These are phyloP conservation scores for Ellobius talpinus DNA, from an alignment of 2,113 vertebrate species.

Conservation along the genomic window DNA sequence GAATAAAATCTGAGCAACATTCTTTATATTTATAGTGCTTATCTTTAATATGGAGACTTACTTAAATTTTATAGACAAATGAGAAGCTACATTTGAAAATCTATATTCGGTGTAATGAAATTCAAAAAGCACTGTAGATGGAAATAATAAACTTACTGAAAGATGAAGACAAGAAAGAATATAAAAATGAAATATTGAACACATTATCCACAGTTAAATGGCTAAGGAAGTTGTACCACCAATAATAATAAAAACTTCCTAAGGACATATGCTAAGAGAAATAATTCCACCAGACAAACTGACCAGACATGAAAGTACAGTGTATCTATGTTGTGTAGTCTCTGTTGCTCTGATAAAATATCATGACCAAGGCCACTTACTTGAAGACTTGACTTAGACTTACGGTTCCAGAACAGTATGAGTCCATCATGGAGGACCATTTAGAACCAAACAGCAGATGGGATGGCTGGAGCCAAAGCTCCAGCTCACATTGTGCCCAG, in stretches of 20 bases:
- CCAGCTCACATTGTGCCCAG: neutral
- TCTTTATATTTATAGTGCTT: neutral
- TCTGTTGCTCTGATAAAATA: neutral
- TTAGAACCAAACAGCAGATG: neutral
- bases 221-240: neutral
- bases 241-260: neutral
- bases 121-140: neutral
- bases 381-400: no score
- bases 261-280: neutral
- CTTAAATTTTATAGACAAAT: neutral
- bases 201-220: neutral
- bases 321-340: neutral
- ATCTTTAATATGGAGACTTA: neutral
- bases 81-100: neutral
- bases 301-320: neutral
- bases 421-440: neutral
- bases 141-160: neutral
- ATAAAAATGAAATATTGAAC: neutral
- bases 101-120: neutral
- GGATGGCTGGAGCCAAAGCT: no score
- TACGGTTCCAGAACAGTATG: neutral
- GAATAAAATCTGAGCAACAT: neutral
- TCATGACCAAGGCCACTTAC: neutral
- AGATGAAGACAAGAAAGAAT: neutral
- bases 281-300: neutral